Conservation (phyloP, 2,113 vertebrate genomes). For the Istiophorus platypterus region DNA sequence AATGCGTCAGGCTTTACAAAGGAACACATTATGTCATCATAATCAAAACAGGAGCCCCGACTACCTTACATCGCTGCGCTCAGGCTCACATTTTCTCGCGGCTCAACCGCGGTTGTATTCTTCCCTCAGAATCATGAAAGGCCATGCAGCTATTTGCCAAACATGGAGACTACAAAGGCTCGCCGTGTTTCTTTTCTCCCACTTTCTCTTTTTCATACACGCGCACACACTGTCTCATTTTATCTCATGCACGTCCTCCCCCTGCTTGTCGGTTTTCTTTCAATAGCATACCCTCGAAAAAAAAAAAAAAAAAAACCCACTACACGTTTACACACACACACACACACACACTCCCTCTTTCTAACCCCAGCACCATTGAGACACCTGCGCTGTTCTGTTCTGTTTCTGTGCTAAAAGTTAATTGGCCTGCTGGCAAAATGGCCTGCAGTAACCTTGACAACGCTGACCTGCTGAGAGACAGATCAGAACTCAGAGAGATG, state of each 20-base stretch:
- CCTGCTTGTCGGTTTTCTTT: slow-evolving; percentile 31
- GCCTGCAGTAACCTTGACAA: slow-evolving; percentile 79
- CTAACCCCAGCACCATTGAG: slow-evolving; percentile 33
- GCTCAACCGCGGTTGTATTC: slow-evolving; percentile 13
- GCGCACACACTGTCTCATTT: slow-evolving; percentile 9
- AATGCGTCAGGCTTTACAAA: slow-evolving; percentile 27
- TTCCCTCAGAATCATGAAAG: slow-evolving; percentile 35
- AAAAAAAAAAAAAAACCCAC: background rate
- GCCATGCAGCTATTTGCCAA: slow-evolving; percentile 31
- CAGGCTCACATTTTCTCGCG: slow-evolving; percentile 6
- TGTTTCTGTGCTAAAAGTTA: slow-evolving; percentile 72
- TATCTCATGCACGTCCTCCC: background rate
- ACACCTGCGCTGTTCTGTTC: slow-evolving; percentile 64
- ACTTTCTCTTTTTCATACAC: background rate
- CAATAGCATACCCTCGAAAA: background rate
- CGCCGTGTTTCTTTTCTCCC: slow-evolving; percentile 14
- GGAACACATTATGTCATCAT: slow-evolving; percentile 19
- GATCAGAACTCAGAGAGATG: slow-evolving; percentile 51
- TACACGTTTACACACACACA: background rate
- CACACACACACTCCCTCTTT: background rate
- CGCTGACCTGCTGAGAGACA: slow-evolving; percentile 74
- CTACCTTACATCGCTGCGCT: background rate
- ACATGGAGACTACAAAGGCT: slow-evolving; percentile 39
- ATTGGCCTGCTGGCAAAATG: slow-evolving; percentile 75
- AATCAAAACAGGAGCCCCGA: slow-evolving; percentile 8